Percentiles rank a stretch among this genome's conserved stretches.
Conservation (phyloP, 2,797 vertebrate species). For the Phaenicophaeus curvirostris region DNA sequence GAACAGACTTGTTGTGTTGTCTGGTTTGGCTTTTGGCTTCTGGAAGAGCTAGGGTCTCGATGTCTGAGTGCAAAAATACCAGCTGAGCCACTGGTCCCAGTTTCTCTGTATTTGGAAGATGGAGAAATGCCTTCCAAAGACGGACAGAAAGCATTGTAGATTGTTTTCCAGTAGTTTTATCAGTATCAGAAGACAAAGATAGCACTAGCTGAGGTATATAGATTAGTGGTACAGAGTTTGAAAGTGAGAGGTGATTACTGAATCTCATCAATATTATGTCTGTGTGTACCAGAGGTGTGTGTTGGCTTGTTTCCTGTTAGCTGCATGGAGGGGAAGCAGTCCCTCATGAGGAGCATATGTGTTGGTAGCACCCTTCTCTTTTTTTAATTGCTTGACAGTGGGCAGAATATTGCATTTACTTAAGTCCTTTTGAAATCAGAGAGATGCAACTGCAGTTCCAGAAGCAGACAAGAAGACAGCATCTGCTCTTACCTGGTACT, state of each 20-base stretch:
- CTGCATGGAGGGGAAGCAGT: background rate
- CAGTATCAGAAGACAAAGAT: background rate
- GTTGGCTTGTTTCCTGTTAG: background rate
- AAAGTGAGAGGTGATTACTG: background rate
- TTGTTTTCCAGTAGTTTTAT: background rate
- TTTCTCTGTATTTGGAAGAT: background rate
- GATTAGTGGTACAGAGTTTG: background rate
- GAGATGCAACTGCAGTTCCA: background rate
- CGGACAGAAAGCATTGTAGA: background rate
- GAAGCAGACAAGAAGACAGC: background rate
- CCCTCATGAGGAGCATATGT: rapidly evolving
- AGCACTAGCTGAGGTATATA: background rate
- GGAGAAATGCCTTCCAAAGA: background rate
- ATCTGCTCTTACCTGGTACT: background rate
- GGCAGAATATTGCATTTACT: background rate
- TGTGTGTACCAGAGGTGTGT: rapidly evolving
- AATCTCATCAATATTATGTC: background rate
- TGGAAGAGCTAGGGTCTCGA: background rate
- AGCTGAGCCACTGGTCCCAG: background rate
- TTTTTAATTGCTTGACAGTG: background rate
- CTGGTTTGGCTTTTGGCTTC: background rate
- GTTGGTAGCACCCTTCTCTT: background rate
- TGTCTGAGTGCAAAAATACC: background rate
- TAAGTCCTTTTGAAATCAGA: background rate
- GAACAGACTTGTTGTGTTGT: rapidly evolving